phyloP scores from a whole-genome alignment of 1,140 invertebrate genomes.

The Hestina assimilis region DNA sequence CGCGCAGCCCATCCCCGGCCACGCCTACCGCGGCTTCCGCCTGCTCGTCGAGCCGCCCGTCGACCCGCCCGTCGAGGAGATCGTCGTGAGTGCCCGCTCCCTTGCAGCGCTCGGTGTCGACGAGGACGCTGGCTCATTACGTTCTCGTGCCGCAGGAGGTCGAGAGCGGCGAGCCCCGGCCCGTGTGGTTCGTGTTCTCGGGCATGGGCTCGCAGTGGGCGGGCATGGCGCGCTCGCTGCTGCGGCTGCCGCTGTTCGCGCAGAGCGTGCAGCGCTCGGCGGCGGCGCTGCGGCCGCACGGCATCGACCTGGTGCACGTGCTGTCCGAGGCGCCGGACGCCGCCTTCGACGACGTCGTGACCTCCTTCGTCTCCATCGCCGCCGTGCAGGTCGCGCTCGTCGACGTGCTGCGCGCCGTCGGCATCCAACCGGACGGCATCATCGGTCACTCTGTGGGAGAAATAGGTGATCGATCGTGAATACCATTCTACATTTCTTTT shows the following conservation, averaged over 20 bases:
- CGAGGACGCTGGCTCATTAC: not conserved
- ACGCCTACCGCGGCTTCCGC: constrained; percentile 88
- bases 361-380: constrained; percentile 95
- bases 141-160: constrained; percentile 33
- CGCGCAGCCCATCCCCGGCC: constrained; percentile 82
- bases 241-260: constrained; percentile 89
- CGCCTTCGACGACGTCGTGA: constrained; percentile 89
- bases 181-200: constrained; percentile 96
- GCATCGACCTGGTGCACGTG: constrained; percentile 89
- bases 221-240: constrained; percentile 93
- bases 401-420: constrained; percentile 88
- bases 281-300: constrained; percentile 86
- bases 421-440: constrained; percentile 93
- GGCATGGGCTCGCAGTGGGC: constrained; percentile 99
- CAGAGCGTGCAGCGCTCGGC: constrained; percentile 87
- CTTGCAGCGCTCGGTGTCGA: no score
- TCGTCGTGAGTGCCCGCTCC: constrained; percentile 53
- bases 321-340: constrained; percentile 87
- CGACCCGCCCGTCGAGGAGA: constrained; percentile 66
- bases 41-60: constrained; percentile 81
- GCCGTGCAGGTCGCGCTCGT: constrained; percentile 96
- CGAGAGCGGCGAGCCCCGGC: constrained; percentile 81
- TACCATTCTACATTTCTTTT: not conserved
- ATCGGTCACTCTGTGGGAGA: constrained; percentile 97
- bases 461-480: not conserved